These are phyloP conservation scores for Loriculus beryllinus DNA, from an alignment of 2,797 vertebrate species.

Conservation along the genomic window DNA sequence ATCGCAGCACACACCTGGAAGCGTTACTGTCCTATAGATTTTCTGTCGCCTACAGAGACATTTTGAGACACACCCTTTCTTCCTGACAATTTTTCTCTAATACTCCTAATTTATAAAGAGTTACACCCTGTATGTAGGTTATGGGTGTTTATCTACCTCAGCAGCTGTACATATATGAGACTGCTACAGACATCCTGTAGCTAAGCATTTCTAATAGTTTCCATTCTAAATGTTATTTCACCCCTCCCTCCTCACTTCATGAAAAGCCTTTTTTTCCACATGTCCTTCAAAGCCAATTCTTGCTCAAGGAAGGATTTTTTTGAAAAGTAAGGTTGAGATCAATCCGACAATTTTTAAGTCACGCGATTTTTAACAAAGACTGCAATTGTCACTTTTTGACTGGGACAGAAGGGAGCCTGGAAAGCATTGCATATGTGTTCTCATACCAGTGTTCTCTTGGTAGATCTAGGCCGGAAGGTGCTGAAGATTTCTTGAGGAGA, in stretches of 20 bases:
- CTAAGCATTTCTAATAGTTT: slow-evolving; percentile 16
- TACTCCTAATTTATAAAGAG: background rate
- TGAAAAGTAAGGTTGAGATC: background rate
- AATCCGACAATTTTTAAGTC: background rate
- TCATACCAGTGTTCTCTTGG: background rate
- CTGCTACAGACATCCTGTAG: background rate
- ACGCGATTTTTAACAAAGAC: background rate
- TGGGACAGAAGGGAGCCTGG: background rate
- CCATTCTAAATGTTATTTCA: slow-evolving; percentile 27
- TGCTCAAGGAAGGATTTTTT: background rate
- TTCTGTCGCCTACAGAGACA: background rate
- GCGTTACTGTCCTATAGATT: rapidly evolving
- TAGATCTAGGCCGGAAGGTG: background rate
- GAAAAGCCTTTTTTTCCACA: background rate
- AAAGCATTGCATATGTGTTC: background rate
- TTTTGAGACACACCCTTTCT: background rate
- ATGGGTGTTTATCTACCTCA: background rate
- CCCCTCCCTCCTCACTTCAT: background rate
- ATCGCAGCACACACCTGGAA: background rate
- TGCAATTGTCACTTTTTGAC: background rate
- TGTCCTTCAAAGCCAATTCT: background rate
- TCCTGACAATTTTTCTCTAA: background rate
- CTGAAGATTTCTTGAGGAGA: background rate
- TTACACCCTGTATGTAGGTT: background rate
- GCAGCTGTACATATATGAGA: background rate